A percentile compares a stretch with the other conserved stretches of the same genome.
These are phyloP conservation scores for Gallinago media DNA, from an alignment of 2,113 vertebrate species.

Conservation along the genomic window DNA sequence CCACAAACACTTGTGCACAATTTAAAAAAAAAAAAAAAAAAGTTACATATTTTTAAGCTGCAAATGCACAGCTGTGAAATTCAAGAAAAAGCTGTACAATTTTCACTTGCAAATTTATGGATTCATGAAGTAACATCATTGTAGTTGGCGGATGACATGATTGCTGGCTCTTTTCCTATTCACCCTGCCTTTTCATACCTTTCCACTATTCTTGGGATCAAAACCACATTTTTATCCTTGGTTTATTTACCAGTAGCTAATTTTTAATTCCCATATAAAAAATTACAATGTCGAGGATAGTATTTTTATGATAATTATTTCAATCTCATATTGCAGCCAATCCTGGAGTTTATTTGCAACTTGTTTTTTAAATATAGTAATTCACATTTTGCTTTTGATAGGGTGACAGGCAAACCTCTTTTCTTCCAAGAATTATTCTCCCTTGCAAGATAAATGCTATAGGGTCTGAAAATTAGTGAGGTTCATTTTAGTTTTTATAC, in stretches of 20 bases:
- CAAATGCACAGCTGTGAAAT: constrained; percentile 72
- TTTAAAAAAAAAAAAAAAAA: constrained; percentile 7
- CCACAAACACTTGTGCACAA: constrained; percentile 57
- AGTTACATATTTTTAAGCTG: constrained; percentile 69
- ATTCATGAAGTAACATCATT: constrained; percentile 65
- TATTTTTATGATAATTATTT: neutral
- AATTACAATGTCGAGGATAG: neutral
- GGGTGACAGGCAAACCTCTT: constrained; percentile 28
- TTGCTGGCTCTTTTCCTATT: constrained; percentile 59
- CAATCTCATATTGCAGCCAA: neutral
- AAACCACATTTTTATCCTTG: neutral
- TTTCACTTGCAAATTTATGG: constrained; percentile 77
- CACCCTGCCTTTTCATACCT: constrained; percentile 62
- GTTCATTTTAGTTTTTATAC: neutral
- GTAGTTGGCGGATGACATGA: constrained; percentile 50
- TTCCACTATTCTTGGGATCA: neutral
- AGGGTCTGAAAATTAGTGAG: neutral
- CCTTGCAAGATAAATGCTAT: neutral
- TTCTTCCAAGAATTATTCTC: constrained; percentile 26
- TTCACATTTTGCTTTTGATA: constrained; percentile 22
- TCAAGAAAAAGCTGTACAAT: constrained; percentile 69
- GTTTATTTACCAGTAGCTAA: constrained; percentile 2
- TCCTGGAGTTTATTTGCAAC: neutral
- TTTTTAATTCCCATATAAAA: neutral
- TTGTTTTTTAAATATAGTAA: constrained; percentile 31